Evolutionary conservation across 2,888 invertebrate genomes (phyloP).

Genomic region (Lobophora halterata): DNA sequence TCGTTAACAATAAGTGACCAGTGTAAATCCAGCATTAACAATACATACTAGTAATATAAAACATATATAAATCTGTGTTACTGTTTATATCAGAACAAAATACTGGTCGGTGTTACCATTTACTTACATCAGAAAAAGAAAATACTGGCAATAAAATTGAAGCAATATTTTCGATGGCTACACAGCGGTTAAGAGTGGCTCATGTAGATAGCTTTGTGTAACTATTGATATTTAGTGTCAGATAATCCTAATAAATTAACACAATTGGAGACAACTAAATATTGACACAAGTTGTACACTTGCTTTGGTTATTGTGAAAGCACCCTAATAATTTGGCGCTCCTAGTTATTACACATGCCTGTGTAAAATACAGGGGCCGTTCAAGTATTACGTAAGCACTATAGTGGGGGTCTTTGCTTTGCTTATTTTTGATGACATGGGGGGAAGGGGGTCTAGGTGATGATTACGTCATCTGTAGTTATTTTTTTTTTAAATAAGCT

Average conservation of each 20-base stretch:
- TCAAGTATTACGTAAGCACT: no score
- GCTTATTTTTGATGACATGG: no score
- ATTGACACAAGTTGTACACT: conserved; percentile 43
- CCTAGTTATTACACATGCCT: conserved; percentile 47
- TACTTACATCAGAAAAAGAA: conserved; percentile 22
- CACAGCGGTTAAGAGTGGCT: conserved; percentile 64
- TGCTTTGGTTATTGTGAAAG: conserved; percentile 55
- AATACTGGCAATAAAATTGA: conserved; percentile 22
- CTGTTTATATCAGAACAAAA: no score
- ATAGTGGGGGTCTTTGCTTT: no score
- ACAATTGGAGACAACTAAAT: conserved; percentile 49
- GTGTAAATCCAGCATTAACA: no score
- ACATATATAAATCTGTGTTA: no score
- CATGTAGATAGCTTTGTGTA: conserved; percentile 81
- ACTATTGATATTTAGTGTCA: conserved; percentile 77
- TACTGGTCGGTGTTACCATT: conserved; percentile 19
- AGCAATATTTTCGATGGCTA: conserved; percentile 40
- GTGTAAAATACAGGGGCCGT: conserved; percentile 61
- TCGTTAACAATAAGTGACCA: no score
- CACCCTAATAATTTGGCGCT: conserved; percentile 64
- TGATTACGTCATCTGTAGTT: no score
- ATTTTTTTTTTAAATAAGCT: no score
- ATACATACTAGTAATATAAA: no score
- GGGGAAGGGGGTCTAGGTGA: no score
- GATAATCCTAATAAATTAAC: conserved; percentile 51